phyloP scores from a whole-genome alignment of 2,113 vertebrate species.

The Sceloporus tristichus region DNA sequence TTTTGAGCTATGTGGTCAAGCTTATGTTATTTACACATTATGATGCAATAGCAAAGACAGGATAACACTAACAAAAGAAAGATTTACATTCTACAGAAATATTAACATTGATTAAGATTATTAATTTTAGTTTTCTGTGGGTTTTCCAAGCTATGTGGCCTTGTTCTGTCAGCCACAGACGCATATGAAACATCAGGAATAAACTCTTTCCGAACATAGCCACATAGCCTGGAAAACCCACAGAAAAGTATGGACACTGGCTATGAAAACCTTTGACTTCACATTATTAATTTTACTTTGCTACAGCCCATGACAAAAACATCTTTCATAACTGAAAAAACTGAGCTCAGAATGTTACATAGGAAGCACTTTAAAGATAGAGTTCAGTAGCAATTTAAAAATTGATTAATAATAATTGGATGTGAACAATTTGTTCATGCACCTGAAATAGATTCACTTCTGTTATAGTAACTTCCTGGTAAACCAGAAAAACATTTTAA shows the following conservation, averaged over 20 bases:
- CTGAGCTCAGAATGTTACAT: conserved; percentile 39
- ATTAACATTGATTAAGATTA: conserved; percentile 56
- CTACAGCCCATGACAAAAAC: conserved; percentile 49
- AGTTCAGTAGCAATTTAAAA: background rate
- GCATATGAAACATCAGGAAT: no score
- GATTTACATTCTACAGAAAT: background rate
- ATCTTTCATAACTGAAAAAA: conserved; percentile 38
- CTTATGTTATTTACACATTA: background rate
- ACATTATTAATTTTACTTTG: conserved; percentile 63
- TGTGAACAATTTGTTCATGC: background rate
- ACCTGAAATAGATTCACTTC: background rate
- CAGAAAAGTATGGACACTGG: no score
- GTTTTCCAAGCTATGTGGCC: no score
- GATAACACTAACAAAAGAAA: conserved; percentile 9
- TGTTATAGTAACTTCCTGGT: background rate
- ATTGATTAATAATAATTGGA: background rate
- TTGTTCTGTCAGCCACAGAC: no score
- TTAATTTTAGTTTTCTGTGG: conserved; percentile 56
- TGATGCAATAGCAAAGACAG: accelerated
- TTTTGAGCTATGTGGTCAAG: background rate
- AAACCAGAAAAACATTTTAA: background rate
- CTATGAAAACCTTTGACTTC: no score
- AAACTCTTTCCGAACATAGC: no score
- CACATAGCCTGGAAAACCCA: no score
- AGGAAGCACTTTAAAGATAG: background rate